A percentile compares a stretch with the other conserved stretches of the same genome.
Conservation (phyloP, 64 coral and sea anemone genomes). For the Montipora efflorescens region DNA sequence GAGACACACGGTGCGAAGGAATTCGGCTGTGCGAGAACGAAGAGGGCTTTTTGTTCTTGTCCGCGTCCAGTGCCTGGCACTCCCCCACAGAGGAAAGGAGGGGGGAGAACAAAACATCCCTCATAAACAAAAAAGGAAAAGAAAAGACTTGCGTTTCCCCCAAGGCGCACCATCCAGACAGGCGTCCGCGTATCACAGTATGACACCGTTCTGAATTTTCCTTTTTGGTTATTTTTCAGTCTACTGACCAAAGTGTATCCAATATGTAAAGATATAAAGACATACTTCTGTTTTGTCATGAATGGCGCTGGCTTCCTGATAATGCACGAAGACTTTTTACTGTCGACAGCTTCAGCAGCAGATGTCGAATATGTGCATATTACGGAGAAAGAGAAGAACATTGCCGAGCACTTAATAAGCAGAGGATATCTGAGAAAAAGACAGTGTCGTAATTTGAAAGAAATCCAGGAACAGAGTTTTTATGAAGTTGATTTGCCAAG, state of each 20-base stretch:
- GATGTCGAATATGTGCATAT: slow-evolving; percentile 39
- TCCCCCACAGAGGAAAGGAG: no score
- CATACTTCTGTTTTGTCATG: slow-evolving; percentile 36
- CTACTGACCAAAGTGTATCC: slow-evolving; percentile 28
- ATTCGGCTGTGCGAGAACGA: no score
- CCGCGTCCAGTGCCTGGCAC: no score
- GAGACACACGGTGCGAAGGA: no score
- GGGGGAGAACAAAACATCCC: no score
- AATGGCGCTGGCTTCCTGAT: slow-evolving; percentile 32
- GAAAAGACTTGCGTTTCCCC: no score
- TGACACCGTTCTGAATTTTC: no score
- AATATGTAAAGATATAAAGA: not conserved
- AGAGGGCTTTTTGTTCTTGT: no score
- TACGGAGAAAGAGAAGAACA: slow-evolving; percentile 44
- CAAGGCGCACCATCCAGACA: no score
- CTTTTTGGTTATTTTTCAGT: not conserved
- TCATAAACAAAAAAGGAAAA: no score
- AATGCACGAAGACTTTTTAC: slow-evolving; percentile 50
- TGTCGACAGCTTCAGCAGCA: not conserved
- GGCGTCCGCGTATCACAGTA: no score
- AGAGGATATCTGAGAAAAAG: slow-evolving; percentile 8
- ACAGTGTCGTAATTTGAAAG: slow-evolving; percentile 21
- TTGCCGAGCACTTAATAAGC: slow-evolving; percentile 31
- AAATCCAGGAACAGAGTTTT: slow-evolving; percentile 36
- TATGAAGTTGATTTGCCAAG: slow-evolving; percentile 32